phyloP scores from a whole-genome alignment of 2,113 vertebrate species.

The Mesoclemmys tuberculata region DNA sequence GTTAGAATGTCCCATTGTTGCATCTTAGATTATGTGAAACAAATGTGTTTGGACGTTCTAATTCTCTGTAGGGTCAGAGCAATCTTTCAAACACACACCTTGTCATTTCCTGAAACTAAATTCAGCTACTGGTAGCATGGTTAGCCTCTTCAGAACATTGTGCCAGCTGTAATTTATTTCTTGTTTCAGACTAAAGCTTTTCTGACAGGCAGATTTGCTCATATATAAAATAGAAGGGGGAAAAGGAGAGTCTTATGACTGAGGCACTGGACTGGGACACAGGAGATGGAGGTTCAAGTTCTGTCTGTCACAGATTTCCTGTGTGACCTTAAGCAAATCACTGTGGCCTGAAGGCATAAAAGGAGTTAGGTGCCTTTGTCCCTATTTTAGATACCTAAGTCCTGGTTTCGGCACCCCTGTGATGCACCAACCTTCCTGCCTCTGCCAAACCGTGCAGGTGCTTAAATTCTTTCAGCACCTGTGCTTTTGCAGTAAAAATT shows the following conservation, averaged over 20 bases:
- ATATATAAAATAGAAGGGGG: background rate
- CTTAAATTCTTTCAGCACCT: background rate
- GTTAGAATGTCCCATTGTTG: background rate
- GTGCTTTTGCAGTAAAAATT: background rate
- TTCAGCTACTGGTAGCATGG: background rate
- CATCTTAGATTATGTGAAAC: background rate
- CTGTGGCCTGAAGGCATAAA: background rate
- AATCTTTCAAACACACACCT: slow-evolving; percentile 1
- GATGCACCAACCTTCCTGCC: background rate
- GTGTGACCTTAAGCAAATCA: background rate
- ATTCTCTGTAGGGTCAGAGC: slow-evolving; percentile 17
- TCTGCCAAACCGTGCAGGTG: background rate
- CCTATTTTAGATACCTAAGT: background rate
- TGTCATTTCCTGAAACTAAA: slow-evolving; percentile 18
- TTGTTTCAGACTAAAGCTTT: slow-evolving; percentile 5
- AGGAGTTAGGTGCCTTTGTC: background rate
- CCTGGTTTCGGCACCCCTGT: background rate
- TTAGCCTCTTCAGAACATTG: slow-evolving; percentile 14
- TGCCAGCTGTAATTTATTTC: background rate
- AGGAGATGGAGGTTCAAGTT: background rate
- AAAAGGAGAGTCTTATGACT: background rate
- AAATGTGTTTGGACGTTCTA: slow-evolving; percentile 26
- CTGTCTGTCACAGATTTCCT: background rate
- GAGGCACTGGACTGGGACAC: background rate
- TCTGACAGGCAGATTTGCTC: slow-evolving; percentile 20